Evolutionary conservation across 2,113 vertebrate species (phyloP).

Genomic region (Oryzias melastigma): DNA sequence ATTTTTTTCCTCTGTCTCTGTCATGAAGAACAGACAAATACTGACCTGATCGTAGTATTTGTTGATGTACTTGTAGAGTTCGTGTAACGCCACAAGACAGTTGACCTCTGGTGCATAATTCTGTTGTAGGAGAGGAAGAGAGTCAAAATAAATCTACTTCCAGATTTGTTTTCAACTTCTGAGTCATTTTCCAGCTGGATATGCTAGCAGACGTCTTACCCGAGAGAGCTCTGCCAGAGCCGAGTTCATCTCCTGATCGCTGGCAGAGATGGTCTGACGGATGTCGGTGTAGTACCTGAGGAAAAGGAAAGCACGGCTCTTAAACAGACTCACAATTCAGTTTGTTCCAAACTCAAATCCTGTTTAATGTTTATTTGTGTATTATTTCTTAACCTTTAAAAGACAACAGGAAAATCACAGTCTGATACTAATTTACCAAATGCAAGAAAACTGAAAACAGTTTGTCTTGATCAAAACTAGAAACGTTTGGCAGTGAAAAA

Average conservation of each 20-base stretch:
- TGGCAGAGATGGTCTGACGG: slow-evolving; percentile 90
- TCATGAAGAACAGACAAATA: slow-evolving; percentile 1
- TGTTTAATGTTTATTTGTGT: too few species aligned
- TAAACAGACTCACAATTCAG: too few species aligned
- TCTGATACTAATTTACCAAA: too few species aligned
- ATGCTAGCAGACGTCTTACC: slow-evolving; percentile 67
- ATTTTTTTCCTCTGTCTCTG: too few species aligned
- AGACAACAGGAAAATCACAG: too few species aligned
- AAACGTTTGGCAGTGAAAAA: too few species aligned
- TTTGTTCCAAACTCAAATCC: too few species aligned
- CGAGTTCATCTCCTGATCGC: slow-evolving; percentile 98
- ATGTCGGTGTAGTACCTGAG: slow-evolving; percentile 93
- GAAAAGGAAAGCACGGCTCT: not conserved
- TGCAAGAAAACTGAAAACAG: too few species aligned
- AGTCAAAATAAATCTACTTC: not conserved
- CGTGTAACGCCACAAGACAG: slow-evolving; percentile 90
- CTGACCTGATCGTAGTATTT: slow-evolving; percentile 98
- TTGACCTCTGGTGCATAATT: slow-evolving; percentile 95
- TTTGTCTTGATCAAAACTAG: too few species aligned
- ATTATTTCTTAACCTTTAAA: too few species aligned
- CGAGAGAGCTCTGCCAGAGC: slow-evolving; percentile 92
- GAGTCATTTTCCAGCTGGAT: not conserved
- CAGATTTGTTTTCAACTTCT: not conserved
- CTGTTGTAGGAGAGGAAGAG: slow-evolving; percentile 64
- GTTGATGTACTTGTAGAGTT: slow-evolving; percentile 99